These are phyloP conservation scores for Choristoneura fumiferana DNA, from an alignment of 1,140 invertebrate genomes.

Conservation along the genomic window DNA sequence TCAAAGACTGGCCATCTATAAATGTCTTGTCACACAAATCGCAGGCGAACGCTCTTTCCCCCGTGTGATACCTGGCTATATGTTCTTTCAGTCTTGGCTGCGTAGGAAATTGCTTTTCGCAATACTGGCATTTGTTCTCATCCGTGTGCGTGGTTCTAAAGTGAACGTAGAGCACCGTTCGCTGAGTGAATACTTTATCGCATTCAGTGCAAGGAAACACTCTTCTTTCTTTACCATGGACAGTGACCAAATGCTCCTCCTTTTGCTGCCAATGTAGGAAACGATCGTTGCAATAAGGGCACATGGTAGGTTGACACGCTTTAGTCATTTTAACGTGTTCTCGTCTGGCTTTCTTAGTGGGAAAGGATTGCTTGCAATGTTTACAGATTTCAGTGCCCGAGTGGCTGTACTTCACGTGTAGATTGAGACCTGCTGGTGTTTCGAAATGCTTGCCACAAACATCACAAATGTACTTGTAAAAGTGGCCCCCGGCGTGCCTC, in stretches of 20 bases:
- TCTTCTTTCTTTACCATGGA: constrained; percentile 1
- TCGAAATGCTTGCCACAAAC: constrained; percentile 9
- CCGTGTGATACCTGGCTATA: background rate
- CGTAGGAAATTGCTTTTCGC: background rate
- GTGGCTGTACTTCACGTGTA: background rate
- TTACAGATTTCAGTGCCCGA: background rate
- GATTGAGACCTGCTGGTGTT: background rate
- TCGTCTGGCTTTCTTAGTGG: background rate
- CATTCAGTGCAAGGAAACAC: constrained; percentile 2
- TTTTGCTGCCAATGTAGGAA: background rate
- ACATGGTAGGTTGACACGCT: constrained; percentile 9
- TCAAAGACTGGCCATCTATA: background rate
- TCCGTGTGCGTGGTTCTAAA: constrained; percentile 5
- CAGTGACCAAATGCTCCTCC: constrained; percentile 4
- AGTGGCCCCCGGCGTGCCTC: background rate
- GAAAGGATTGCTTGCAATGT: background rate
- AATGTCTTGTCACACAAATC: background rate
- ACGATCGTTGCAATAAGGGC: background rate
- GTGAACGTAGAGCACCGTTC: constrained; percentile 3
- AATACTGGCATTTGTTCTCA: constrained; percentile 3
- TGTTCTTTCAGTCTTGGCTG: background rate
- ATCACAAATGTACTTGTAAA: constrained; percentile 13
- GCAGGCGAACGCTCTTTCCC: background rate
- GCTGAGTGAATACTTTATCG: background rate
- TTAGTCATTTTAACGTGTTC: constrained; percentile 1